Conservation (phyloP, 2,113 vertebrate genomes). For the Campylomormyrus tamandua region DNA sequence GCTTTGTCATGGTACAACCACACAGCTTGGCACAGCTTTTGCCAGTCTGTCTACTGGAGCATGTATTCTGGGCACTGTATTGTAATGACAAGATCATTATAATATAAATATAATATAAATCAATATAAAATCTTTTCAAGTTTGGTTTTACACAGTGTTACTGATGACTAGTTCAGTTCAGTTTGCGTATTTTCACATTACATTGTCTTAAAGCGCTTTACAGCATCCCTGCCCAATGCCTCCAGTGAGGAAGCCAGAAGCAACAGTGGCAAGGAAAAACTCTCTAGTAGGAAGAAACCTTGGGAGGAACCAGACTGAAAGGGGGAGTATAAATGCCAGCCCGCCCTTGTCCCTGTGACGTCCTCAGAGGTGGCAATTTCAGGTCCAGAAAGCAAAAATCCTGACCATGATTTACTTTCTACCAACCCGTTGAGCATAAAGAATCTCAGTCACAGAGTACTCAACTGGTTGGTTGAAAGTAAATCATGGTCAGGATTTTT, state of each 20-base stretch:
- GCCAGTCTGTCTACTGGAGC: background rate
- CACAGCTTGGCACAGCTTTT: background rate
- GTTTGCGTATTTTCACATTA: background rate
- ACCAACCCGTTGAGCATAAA: too few species aligned
- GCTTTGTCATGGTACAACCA: background rate
- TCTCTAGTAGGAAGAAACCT: background rate
- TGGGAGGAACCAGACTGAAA: background rate
- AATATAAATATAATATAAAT: too few species aligned
- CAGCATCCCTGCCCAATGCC: background rate
- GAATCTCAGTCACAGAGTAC: too few species aligned
- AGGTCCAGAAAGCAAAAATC: too few species aligned
- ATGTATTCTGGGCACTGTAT: background rate
- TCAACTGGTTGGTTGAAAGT: too few species aligned
- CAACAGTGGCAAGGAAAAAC: background rate
- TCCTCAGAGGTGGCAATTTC: too few species aligned
- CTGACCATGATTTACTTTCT: too few species aligned
- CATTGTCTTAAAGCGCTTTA: background rate
- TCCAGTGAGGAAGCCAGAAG: background rate
- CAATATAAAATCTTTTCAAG: background rate
- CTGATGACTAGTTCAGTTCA: background rate
- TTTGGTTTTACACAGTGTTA: background rate
- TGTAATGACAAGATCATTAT: background rate
- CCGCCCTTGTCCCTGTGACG: too few species aligned
- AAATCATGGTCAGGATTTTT: too few species aligned
- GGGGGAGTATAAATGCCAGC: too few species aligned